These are phyloP conservation scores for Sebastiscus albofasciatus DNA, from an alignment of 2,797 vertebrate genomes.

Conservation along the genomic window DNA sequence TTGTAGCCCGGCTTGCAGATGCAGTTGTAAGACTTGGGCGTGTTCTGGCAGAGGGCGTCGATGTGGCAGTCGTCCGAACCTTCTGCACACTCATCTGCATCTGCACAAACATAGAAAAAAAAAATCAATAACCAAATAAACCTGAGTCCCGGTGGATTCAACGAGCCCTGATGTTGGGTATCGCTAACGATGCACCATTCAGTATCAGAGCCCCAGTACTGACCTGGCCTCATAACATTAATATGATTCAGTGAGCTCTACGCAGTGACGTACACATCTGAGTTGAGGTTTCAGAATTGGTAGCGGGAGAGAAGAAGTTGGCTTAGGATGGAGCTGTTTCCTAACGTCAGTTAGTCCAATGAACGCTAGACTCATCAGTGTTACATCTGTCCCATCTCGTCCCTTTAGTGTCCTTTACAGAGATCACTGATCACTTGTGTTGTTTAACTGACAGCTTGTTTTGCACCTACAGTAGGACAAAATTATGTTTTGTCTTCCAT, in stretches of 20 bases:
- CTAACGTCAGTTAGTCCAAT: neutral
- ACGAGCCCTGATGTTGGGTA: neutral
- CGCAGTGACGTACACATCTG: neutral
- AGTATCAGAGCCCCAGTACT: no score
- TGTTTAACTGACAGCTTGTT: neutral
- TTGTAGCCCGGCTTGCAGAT: conserved; percentile 97
- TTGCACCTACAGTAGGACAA: neutral
- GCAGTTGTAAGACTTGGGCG: conserved; percentile 93
- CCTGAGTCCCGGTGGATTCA: neutral
- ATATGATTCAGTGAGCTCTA: neutral
- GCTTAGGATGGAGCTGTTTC: neutral
- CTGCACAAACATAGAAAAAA: conserved; percentile 66
- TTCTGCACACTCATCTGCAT: conserved; percentile 92
- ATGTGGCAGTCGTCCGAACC: conserved; percentile 96
- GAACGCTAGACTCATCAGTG: neutral
- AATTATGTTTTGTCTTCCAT: neutral
- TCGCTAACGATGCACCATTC: neutral
- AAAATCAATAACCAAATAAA: conserved; percentile 10
- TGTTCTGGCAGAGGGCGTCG: conserved; percentile 97
- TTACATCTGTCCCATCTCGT: neutral
- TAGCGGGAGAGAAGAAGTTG: neutral
- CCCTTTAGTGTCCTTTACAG: neutral
- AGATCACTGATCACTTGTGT: neutral
- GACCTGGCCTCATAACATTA: neutral
- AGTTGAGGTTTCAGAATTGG: neutral